Evolutionary conservation across 1,140 invertebrate species (phyloP), one percentile per base, ranked within the genome.

Genomic region (Adelges cooleyi): DNA sequence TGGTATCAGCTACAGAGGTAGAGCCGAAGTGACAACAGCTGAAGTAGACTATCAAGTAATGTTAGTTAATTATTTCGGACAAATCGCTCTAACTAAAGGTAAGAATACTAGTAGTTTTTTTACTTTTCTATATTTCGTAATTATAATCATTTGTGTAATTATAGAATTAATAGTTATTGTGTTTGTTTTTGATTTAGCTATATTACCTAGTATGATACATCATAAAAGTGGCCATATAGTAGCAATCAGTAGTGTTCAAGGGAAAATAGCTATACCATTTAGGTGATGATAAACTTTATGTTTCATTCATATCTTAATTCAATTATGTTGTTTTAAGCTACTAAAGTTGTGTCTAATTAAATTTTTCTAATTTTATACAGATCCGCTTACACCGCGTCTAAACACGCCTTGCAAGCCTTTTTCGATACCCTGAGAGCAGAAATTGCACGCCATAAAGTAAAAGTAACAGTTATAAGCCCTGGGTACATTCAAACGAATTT

Each of bases 31-130:
- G 48, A 95, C 93, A 3, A 77, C 82, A 42, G 72, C 92, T n/a
- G 84, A 89, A 72, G 89, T 97, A 27, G 86, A 95, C 76, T 79
- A 86, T 50, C 85, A 87, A 80, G 79, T 98, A 17, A 97, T 98
- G 94, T 74, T 83, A 25, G 84, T 95, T 2, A 98, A 98, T 78
- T 97, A 94, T 77, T 94, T 97, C 80, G 92, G 92, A 25, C 83
- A 91, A 70, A 81, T 96, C 66, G 88, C 86, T 44, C 75, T 97
- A 8, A 92, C 91, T 3, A 95, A 94, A 87, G 89, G 92, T 94
- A 78, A 72, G 65, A 36, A 44, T 42, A 25, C 1, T 33, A 33
- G 11, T 6, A 33, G 29, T 33, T 33, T 6, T 33, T n/a, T n/a
- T n/a, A n/a, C n/a, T n/a, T n/a, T n/a, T n/a, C n/a, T n/a, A n/a